Base-by-base conservation (phyloP, 2,888 invertebrate genomes). In the Tortrix viridana region DNA sequence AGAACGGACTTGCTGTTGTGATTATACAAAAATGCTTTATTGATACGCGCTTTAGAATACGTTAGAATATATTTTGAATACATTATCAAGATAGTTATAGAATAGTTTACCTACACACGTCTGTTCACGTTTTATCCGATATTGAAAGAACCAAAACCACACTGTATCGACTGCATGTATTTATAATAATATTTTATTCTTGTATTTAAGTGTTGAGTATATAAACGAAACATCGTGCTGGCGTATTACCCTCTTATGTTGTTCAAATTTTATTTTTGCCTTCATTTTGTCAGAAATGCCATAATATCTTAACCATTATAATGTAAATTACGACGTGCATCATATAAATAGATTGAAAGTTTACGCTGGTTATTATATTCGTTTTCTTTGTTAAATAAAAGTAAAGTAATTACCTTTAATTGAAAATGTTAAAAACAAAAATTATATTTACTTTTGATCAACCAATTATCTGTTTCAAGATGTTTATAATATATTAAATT, bases 1-100 rank as follows among this genome's bases (percentile, higher is more conserved):
- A 79, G 80, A 82, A 80, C 68, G 85, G 86, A 89, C 85, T 82
- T 84, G 87, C 83, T 80, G 86, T 88, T 90, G 89, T 89, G 89
- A 89, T 89, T 89, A 87, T 88, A 89, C 86, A 86, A 86, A 63
- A 77, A 89, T 89, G 89, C 89, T 92, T 91, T 89, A 90, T 88
- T 79, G 80, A 86, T 85, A 89, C 85, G 86, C 86, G 90, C 90
- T 89, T 89, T 89, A 89, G 89, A 82, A 82, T 86, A 87, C 79
- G 75, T 86, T 89, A 89, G 86, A 81, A 57, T 76, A 85, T 87
- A 88, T 86, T 88, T 89, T 88, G 81, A 86, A 85, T 85, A 86
- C 82, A 81, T 84, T 85, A 85, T 84, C 84, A 85, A 75, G 75
- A 77, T 83, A 81, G 81, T 73, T 74, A 73, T 85, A 83, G 79